These are phyloP conservation scores for Bradysia coprophila DNA, from an alignment of 1,140 invertebrate genomes.

Conservation along the genomic window DNA sequence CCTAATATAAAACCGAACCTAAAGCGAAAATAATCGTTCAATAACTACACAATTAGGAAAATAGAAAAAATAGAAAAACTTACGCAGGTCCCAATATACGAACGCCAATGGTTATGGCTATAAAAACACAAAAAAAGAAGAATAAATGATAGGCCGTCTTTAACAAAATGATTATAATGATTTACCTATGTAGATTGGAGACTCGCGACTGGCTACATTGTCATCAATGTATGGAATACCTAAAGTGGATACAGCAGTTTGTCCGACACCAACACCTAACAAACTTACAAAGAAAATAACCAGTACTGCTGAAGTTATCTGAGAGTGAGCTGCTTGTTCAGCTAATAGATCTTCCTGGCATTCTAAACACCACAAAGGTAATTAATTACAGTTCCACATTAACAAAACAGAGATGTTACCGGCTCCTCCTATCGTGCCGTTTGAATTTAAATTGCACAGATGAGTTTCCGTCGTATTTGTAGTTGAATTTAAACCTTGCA, in stretches of 20 bases:
- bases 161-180: constrained; percentile 1
- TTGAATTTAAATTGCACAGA: too few relatives aligned
- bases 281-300: constrained; percentile 74
- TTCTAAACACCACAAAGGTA: too few relatives aligned
- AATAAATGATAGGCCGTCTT: background rate
- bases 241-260: constrained; percentile 82
- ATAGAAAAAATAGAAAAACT: too few relatives aligned
- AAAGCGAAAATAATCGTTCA: too few relatives aligned
- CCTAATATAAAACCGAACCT: constrained; percentile 82
- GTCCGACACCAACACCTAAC: constrained; percentile 78
- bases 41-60: too few relatives aligned
- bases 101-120: constrained; percentile 83
- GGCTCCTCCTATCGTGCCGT: too few relatives aligned
- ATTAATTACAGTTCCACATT: too few relatives aligned
- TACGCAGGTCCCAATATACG: constrained; percentile 74
- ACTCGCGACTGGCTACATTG: constrained; percentile 79
- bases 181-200: constrained; percentile 83
- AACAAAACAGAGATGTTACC: too few relatives aligned
- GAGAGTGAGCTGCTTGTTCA: constrained; percentile 44
- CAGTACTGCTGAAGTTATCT: constrained; percentile 58
- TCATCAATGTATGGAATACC: constrained; percentile 89
- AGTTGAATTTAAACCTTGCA: too few relatives aligned
- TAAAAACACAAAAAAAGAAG: too few relatives aligned
- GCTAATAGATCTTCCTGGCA: constrained; percentile 34
- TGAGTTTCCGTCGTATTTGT: too few relatives aligned